Percentiles rank a stretch among this genome's conserved stretches.
These are phyloP conservation scores for Syrrhaptes paradoxus DNA, from an alignment of 2,113 vertebrate species.

Conservation along the genomic window DNA sequence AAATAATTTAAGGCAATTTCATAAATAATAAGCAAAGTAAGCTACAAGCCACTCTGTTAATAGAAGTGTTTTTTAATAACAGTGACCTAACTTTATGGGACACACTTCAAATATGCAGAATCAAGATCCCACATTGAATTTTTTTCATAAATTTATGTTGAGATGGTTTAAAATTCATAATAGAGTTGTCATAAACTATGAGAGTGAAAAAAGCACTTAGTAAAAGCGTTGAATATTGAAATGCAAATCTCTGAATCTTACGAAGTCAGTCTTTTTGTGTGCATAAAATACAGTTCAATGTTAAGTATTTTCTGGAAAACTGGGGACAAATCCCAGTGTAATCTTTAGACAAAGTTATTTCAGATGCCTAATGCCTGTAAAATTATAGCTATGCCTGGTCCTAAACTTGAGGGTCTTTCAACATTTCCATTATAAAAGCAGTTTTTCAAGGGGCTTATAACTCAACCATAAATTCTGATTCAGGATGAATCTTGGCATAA, in stretches of 20 bases:
- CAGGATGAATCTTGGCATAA: constrained; percentile 31
- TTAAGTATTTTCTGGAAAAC: constrained; percentile 75
- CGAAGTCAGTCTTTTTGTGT: constrained; percentile 66
- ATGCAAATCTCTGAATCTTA: constrained; percentile 68
- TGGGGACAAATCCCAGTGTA: constrained; percentile 69
- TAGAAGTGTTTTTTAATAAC: not conserved
- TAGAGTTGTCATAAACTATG: not conserved
- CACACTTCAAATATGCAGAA: constrained; percentile 20
- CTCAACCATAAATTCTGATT: constrained; percentile 54
- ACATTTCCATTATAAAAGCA: constrained; percentile 55
- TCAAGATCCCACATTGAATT: not conserved
- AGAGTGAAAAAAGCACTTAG: constrained; percentile 47
- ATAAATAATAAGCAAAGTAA: not conserved
- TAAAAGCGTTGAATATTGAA: constrained; percentile 67
- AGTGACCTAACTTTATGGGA: not conserved
- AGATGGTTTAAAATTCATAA: constrained; percentile 61
- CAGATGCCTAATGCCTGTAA: constrained; percentile 70
- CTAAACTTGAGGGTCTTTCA: constrained; percentile 71
- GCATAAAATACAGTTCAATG: constrained; percentile 73
- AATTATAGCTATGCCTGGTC: constrained; percentile 67
- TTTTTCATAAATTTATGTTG: constrained; percentile 23
- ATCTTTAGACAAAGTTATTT: constrained; percentile 77
- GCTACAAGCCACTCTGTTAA: not conserved
- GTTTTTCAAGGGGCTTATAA: constrained; percentile 67
- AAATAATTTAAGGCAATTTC: not conserved